A percentile compares a stretch with the other conserved stretches of the same genome.
These are phyloP conservation scores for Girardinus metallicus DNA, from an alignment of 2,797 vertebrate genomes.

Conservation along the genomic window DNA sequence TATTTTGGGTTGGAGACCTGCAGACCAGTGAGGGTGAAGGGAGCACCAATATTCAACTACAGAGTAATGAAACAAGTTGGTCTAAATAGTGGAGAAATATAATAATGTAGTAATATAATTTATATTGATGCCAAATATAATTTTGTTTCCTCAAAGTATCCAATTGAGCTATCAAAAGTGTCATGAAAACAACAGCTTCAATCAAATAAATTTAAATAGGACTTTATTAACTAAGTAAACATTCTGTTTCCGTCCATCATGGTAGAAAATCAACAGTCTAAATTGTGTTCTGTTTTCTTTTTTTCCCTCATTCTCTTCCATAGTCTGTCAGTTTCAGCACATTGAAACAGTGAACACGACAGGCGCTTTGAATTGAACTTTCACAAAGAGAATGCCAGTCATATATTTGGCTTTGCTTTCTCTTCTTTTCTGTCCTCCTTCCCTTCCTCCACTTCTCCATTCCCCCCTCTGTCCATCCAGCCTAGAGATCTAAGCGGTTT, in stretches of 20 bases:
- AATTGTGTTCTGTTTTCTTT: neutral
- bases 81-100: neutral
- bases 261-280: neutral
- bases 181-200: neutral
- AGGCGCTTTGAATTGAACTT: conserved; percentile 51
- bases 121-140: neutral
- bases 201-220: neutral
- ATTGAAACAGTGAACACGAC: conserved; percentile 14
- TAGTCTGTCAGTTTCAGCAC: conserved; percentile 31
- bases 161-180: neutral
- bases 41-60: neutral
- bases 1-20: no score
- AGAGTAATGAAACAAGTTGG: neutral
- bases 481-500: conserved; percentile 64
- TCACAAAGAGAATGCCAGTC: conserved; percentile 58
- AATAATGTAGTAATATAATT: no score
- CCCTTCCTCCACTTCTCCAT: conserved; percentile 32
- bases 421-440: neutral
- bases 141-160: neutral
- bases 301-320: conserved; percentile 8
- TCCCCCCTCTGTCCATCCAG: conserved; percentile 56
- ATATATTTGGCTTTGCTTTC: conserved; percentile 43
- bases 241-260: neutral
- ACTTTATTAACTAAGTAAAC: neutral
- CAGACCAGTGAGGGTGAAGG: neutral